Evolutionary conservation across 2,888 invertebrate genomes (phyloP), one percentile per base, ranked within the genome.

Genomic region (Mayetiola destructor): DNA sequence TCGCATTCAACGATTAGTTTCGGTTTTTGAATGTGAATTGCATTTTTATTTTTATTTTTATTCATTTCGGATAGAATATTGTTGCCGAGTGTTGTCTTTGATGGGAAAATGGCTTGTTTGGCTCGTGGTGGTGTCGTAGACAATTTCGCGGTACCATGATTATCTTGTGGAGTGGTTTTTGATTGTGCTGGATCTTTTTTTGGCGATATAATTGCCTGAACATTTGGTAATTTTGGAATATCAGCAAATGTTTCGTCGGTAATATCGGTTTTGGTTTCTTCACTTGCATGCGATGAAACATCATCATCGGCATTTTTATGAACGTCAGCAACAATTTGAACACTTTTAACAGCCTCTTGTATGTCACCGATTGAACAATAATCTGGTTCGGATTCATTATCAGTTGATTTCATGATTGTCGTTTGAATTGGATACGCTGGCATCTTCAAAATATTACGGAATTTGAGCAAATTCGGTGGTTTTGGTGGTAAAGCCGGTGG

Each of bases 401-500:
- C 61, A 18, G 61, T 57, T 27, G 56, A 55, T 53, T 60, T 62
- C 8, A 74, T 75, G 72, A 74, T 75, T 75, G 74, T 32, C 14
- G 42, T 3, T 75, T 76, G 76, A 75, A 75, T 75, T 36, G 57
- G 40, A 66, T 71, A 68, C 69, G 73, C 73, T 64, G 66, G 64
- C 68, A 69, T 73, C 66, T 73, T 70, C 68, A 57, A 57, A 12
- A 60, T 59, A 54, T 76, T 77, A 76, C 81, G 75, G 75, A 81
- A 76, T 77, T 84, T 66, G 75, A 81, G 66, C 64, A 84, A 74
- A 71, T 84, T 84, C 63, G 82, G 80, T 64, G 87, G 86, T 72
- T 88, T 85, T 52, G 88, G 84, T 60, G 88, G 85, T 67, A 88
- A 72, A 61, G 86, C 84, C 57, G 85, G 85, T 59, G 85, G 85